Percentiles rank a stretch among this genome's conserved stretches.
Conservation (phyloP, 2,797 vertebrate genomes). For the Danio aesculapii region DNA sequence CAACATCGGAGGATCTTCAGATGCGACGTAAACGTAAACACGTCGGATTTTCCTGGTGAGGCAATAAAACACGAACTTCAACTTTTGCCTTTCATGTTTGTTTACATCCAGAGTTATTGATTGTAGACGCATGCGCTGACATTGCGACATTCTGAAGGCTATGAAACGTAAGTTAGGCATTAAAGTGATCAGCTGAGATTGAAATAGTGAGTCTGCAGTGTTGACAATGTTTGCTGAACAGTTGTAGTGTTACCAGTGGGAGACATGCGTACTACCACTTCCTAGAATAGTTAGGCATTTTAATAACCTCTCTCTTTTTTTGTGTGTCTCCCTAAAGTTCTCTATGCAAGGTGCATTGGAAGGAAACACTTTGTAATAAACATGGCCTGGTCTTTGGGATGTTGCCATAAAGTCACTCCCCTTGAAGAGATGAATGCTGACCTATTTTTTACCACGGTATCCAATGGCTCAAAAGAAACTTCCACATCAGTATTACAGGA, state of each 20-base stretch:
- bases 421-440: constrained; percentile 60
- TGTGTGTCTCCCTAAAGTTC: not conserved
- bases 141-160: not conserved
- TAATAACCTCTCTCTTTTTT: not conserved
- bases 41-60: constrained; percentile 57
- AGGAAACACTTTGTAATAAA: constrained; percentile 60
- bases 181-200: not conserved
- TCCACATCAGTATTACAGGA: constrained; percentile 51
- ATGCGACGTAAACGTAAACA: constrained; percentile 34
- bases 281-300: not conserved
- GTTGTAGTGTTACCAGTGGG: not conserved
- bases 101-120: not conserved
- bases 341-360: constrained; percentile 62
- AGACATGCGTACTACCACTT: not conserved
- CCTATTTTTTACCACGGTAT: constrained; percentile 61
- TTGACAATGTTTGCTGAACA: not conserved
- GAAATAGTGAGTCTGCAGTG: not conserved
- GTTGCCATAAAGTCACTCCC: constrained; percentile 69
- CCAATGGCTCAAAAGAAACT: constrained; percentile 50
- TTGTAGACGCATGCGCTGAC: not conserved
- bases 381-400: constrained; percentile 73
- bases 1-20: constrained; percentile 36
- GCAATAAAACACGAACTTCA: constrained; percentile 31
- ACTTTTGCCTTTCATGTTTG: constrained; percentile 28
- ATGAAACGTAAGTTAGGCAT: not conserved